phyloP scores from a whole-genome alignment of 1,140 invertebrate species.

The Drosophila nigromelanica region DNA sequence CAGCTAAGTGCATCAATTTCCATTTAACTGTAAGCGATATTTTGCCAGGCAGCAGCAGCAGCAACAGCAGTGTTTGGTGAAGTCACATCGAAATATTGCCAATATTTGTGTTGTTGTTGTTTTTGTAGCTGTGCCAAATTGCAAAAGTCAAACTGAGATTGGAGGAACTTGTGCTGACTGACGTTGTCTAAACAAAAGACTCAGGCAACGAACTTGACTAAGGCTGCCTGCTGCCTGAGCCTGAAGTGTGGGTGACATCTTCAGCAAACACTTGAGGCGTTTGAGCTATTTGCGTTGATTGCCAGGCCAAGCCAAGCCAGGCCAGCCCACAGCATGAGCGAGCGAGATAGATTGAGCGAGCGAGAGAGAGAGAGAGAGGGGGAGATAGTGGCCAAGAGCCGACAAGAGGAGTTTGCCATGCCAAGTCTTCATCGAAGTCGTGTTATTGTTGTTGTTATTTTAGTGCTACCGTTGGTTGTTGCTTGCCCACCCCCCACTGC shows the following conservation, averaged over 20 bases:
- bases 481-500: slow-evolving; percentile 16
- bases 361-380: slow-evolving; percentile 14
- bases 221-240: slow-evolving; percentile 42
- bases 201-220: slow-evolving; percentile 75
- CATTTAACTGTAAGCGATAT: slow-evolving; percentile 83
- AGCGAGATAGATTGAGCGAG: slow-evolving; percentile 33
- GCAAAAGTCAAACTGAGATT: slow-evolving; percentile 73
- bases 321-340: slow-evolving; percentile 12
- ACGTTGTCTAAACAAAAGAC: slow-evolving; percentile 81
- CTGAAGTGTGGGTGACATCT: slow-evolving; percentile 82
- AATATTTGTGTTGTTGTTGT: slow-evolving; percentile 47
- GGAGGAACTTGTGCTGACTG: slow-evolving; percentile 49
- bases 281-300: slow-evolving; percentile 83
- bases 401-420: slow-evolving; percentile 26
- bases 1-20: slow-evolving; percentile 83
- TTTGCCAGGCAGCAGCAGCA: slow-evolving; percentile 60
- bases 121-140: slow-evolving; percentile 73
- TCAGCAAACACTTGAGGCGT: slow-evolving; percentile 81
- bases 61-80: slow-evolving; percentile 14
- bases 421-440: slow-evolving; percentile 56
- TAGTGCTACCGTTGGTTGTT: slow-evolving; percentile 73
- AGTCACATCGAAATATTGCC: slow-evolving; percentile 49
- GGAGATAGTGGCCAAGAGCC: slow-evolving; percentile 1
- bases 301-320: slow-evolving; percentile 49
- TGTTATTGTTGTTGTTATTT: slow-evolving; percentile 80